Evolutionary conservation across 1,140 invertebrate genomes (phyloP).

Genomic region (Drosophila tristis): DNA sequence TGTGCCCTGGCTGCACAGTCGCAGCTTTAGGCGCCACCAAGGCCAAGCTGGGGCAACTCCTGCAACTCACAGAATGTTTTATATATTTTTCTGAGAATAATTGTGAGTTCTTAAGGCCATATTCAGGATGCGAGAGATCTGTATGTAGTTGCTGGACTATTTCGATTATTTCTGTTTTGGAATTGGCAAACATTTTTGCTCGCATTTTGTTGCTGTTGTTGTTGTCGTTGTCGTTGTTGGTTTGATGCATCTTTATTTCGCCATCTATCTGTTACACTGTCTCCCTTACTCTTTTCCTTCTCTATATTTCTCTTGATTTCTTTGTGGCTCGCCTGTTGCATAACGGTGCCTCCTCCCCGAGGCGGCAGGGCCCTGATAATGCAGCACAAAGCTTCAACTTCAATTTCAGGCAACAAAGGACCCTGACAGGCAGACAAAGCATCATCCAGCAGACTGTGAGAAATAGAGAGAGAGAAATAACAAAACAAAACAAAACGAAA

Average conservation of each 20-base stretch:
- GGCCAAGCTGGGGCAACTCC: too few species aligned
- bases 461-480: neutral
- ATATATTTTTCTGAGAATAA: too few species aligned
- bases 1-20: too few species aligned
- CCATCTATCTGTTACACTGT: neutral
- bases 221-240: too few species aligned
- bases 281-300: neutral
- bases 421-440: constrained; percentile 57
- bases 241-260: neutral
- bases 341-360: constrained; percentile 35
- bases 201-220: neutral
- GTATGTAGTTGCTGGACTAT: neutral
- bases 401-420: constrained; percentile 55
- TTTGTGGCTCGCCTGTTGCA: constrained; percentile 7
- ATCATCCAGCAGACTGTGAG: neutral
- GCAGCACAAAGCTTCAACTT: constrained; percentile 72
- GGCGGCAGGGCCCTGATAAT: constrained; percentile 56
- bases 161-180: neutral
- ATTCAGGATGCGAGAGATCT: too few species aligned
- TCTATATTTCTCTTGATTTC: neutral
- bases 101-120: too few species aligned
- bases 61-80: too few species aligned
- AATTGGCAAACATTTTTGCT: constrained; percentile 7
- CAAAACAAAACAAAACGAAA: too few species aligned
- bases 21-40: too few species aligned